phyloP scores from a whole-genome alignment of 2,888 invertebrate genomes.

The Arrhopalites spinosus region DNA sequence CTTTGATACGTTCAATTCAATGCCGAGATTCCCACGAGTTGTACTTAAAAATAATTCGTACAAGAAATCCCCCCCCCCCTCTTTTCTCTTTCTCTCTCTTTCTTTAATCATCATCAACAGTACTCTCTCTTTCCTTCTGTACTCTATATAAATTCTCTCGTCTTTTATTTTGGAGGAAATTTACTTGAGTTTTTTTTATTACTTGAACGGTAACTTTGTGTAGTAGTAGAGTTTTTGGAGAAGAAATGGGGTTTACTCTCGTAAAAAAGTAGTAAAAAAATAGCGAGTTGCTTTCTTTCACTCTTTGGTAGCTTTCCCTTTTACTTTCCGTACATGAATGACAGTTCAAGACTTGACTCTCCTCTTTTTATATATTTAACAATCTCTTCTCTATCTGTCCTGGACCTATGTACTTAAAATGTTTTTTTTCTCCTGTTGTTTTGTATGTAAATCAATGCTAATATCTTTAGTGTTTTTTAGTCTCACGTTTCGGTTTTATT shows the following conservation, averaged over 20 bases:
- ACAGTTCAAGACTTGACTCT: no score
- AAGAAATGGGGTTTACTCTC: slow-evolving; percentile 9
- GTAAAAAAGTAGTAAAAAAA: slow-evolving; percentile 10
- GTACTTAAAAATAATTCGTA: slow-evolving; percentile 7
- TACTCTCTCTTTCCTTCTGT: no score
- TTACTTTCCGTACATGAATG: no score
- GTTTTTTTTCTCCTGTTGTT: no score
- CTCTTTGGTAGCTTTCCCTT: no score
- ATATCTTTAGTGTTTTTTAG: slow-evolving; percentile 6
- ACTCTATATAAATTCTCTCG: neutral
- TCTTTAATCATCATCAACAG: slow-evolving; percentile 13
- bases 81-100: neutral
- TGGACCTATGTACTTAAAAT: no score
- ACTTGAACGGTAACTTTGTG: slow-evolving; percentile 11
- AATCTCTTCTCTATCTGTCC: no score
- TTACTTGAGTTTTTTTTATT: neutral
- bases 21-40: slow-evolving; percentile 9
- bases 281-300: neutral
- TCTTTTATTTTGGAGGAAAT: neutral
- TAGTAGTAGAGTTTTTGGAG: neutral
- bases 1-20: neutral
- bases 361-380: no score
- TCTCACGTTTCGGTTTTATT: neutral
- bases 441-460: slow-evolving; percentile 27
- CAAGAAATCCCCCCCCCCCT: neutral